Base-by-base conservation (phyloP, 2,797 vertebrate species). In the Lindbergichthys nudifrons region DNA sequence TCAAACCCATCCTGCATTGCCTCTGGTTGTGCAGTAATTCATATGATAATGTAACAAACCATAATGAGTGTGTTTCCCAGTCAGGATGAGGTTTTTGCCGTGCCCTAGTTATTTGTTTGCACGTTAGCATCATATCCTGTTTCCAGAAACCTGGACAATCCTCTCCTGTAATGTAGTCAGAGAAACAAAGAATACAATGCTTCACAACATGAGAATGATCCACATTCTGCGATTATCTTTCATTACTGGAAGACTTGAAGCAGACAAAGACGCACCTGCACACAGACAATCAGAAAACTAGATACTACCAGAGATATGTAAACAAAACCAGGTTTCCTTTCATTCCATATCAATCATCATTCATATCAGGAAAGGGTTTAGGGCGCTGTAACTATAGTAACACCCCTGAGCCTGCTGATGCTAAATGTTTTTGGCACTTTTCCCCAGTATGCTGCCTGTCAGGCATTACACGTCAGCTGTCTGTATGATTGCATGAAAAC, bases 251-350 rank as follows among this genome's bases (percentile, higher is more conserved):
- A 32, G 10, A 26, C 10, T 60, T 8, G 26, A 48, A 32, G 10
- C 36, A 39, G 26, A 56, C 52, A 65, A 70, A 63, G 66, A 52
- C 51, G 12, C 62, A 45, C 42, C 63, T 72, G 26, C 4, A 39
- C 3, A 6, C 23, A 32, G 54, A 53, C 41, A 52, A 19, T 60
- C 61, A 41, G n/a, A 64, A 51, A 42, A 10, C 4, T 10, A 32
- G 39, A 36, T 57, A 11, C 52, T 19, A 15, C 18, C 39, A 6
- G 23, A 16, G 36, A 19, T 16, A 10, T 2, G 48, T 51, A 18
- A 47, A 71, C 30, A 51, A 26, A 26, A 36, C 32, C 32, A 36
- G 32, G 32, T 36, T 36, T 36, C 6, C 32, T 9, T 36, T 7
- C 32, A 36, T 36, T 36, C 32, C 8, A 36, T 9, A 9, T 36